phyloP scores from a whole-genome alignment of 2,888 invertebrate genomes.

The Pseudoips prasinana region DNA sequence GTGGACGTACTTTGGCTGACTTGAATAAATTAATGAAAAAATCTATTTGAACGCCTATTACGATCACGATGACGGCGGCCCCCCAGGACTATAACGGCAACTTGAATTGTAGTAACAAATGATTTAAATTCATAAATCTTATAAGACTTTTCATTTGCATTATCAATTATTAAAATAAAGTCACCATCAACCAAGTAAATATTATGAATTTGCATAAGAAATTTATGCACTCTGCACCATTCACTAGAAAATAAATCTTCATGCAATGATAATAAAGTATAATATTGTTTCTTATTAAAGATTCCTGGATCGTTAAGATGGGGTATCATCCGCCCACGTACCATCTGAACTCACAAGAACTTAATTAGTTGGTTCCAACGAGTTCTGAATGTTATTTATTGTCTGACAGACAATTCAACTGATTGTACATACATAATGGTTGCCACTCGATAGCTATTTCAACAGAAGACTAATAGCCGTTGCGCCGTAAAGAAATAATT shows the following conservation, averaged over 20 bases:
- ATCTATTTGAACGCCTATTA: too few relatives aligned
- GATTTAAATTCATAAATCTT: too few relatives aligned
- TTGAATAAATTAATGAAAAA: too few relatives aligned
- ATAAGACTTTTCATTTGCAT: conserved; percentile 62
- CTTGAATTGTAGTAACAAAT: too few relatives aligned
- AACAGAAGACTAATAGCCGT: conserved; percentile 48
- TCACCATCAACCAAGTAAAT: conserved; percentile 51
- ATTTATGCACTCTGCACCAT: conserved; percentile 30
- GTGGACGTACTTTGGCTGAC: too few relatives aligned
- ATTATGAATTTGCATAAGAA: conserved; percentile 57
- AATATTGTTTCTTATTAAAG: conserved; percentile 27
- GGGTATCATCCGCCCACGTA: conserved; percentile 59
- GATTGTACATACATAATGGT: conserved; percentile 59
- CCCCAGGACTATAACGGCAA: too few relatives aligned
- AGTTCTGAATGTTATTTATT: conserved; percentile 68
- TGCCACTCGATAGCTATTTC: conserved; percentile 47
- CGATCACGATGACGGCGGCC: too few relatives aligned
- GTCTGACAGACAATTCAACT: conserved; percentile 60
- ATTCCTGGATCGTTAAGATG: conserved; percentile 49
- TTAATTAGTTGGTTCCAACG: conserved; percentile 74
- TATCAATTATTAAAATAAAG: conserved; percentile 69
- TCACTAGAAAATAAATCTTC: conserved; percentile 26
- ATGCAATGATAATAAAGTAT: conserved; percentile 28
- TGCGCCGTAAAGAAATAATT: conserved; percentile 29
- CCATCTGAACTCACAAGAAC: conserved; percentile 65